Evolutionary conservation across 37 sponge, comb jelly and placozoan genomes (phyloP).

Genomic region (Eunapius fragilis): DNA sequence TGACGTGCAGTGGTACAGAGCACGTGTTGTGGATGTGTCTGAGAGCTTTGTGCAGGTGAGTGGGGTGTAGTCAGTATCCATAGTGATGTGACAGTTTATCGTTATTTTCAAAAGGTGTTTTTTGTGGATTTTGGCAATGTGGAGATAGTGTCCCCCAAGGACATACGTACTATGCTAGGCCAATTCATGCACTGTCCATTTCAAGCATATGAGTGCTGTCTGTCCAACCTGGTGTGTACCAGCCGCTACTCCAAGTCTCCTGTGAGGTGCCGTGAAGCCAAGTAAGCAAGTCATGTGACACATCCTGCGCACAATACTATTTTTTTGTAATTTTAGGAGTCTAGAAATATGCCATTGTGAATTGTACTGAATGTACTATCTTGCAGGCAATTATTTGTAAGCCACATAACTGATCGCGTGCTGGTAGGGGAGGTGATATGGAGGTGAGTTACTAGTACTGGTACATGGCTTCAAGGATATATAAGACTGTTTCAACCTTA

Average conservation of each 20-base stretch:
- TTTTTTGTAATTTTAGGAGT: no score
- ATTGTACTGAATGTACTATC: background rate
- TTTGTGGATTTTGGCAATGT: slow-evolving; percentile 61
- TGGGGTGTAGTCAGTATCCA: no score
- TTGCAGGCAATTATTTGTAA: slow-evolving; percentile 7
- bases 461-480: no score
- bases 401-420: background rate
- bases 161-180: slow-evolving; percentile 28
- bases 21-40: slow-evolving; percentile 4
- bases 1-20: slow-evolving; percentile 38
- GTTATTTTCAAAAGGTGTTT: slow-evolving; percentile 32
- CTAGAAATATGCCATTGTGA: background rate
- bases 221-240: slow-evolving; percentile 8
- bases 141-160: background rate
- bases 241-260: no score
- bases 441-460: background rate
- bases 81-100: background rate
- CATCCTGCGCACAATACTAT: no score
- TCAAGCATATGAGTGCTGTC: slow-evolving; percentile 65
- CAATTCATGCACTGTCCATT: slow-evolving; percentile 56
- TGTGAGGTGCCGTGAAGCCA: background rate
- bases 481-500: background rate
- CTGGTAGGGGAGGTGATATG: slow-evolving; percentile 10
- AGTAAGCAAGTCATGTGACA: no score
- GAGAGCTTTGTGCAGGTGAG: slow-evolving; percentile 9